These are phyloP conservation scores for Allophyes oxyacanthae DNA, from an alignment of 2,888 invertebrate genomes.

Conservation along the genomic window DNA sequence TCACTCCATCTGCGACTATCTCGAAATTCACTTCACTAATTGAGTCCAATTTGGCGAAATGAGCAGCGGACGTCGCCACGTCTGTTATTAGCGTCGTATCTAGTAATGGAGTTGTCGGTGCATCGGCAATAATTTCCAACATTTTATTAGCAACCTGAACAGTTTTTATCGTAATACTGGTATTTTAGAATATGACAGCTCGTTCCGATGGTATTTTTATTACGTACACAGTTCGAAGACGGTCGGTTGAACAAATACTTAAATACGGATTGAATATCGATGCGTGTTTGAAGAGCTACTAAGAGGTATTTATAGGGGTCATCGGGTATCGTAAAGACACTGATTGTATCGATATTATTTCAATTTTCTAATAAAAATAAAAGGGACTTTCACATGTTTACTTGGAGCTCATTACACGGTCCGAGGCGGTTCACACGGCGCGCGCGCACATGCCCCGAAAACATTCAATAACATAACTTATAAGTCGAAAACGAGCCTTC, in stretches of 20 bases:
- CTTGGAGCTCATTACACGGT: slow-evolving; percentile 70
- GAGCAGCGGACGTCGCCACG: slow-evolving; percentile 50
- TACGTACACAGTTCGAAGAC: slow-evolving; percentile 46
- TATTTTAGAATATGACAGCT: slow-evolving; percentile 71
- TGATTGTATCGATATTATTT: slow-evolving; percentile 75
- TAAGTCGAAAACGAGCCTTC: slow-evolving; percentile 83
- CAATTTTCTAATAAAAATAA: slow-evolving; percentile 70
- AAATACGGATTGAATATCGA: slow-evolving; percentile 64
- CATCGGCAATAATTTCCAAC: slow-evolving; percentile 64
- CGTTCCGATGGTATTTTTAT: slow-evolving; percentile 69
- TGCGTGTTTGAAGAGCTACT: slow-evolving; percentile 61
- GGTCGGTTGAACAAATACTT: slow-evolving; percentile 64
- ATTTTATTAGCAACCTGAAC: slow-evolving; percentile 67
- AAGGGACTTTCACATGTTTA: slow-evolving; percentile 66
- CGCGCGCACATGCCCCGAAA: slow-evolving; percentile 72
- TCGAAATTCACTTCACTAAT: slow-evolving; percentile 74
- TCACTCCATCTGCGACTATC: slow-evolving; percentile 63
- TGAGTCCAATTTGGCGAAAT: slow-evolving; percentile 78
- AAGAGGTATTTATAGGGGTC: slow-evolving; percentile 66
- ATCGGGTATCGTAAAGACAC: slow-evolving; percentile 68
- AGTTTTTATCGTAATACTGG: slow-evolving; percentile 64
- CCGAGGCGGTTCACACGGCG: slow-evolving; percentile 70
- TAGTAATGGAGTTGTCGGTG: slow-evolving; percentile 73
- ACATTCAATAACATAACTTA: slow-evolving; percentile 88
- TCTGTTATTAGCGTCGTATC: slow-evolving; percentile 72